Percentiles rank a stretch among this genome's conserved stretches.
phyloP scores from a whole-genome alignment of 2,113 vertebrate genomes.

The Lethenteron camtschaticum region DNA sequence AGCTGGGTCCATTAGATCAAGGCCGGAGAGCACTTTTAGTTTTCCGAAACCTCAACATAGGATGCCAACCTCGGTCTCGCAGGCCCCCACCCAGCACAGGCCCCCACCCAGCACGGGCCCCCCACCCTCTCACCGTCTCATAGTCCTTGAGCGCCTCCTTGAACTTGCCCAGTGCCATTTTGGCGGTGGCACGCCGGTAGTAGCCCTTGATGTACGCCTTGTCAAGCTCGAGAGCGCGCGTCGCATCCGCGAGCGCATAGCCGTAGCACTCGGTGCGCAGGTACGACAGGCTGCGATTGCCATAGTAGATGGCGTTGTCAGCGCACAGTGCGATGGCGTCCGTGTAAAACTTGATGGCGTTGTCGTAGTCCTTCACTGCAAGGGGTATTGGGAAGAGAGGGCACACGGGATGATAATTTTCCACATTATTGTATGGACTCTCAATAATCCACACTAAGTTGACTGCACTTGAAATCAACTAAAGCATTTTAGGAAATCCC shows the following conservation, averaged over 20 bases:
- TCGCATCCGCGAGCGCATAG: slow-evolving; percentile 65
- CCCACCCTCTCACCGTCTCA: slow-evolving; percentile 39
- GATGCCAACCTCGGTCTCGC: no score
- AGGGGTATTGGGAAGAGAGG: not conserved
- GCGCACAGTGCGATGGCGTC: slow-evolving; percentile 60
- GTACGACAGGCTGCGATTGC: slow-evolving; percentile 79
- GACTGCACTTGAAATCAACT: not conserved
- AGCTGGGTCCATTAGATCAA: no score
- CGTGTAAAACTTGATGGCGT: slow-evolving; percentile 62
- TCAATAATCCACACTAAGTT: not conserved
- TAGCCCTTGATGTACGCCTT: slow-evolving; percentile 82
- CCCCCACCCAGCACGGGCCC: not conserved
- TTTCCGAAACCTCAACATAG: no score
- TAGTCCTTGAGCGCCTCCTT: slow-evolving; percentile 78
- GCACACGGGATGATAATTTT: not conserved
- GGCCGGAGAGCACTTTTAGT: no score
- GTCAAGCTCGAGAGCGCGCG: slow-evolving; percentile 54
- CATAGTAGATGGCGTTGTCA: slow-evolving; percentile 58
- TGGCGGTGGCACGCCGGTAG: slow-evolving; percentile 67
- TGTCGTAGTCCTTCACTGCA: slow-evolving; percentile 66
- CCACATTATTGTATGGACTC: not conserved
- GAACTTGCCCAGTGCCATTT: slow-evolving; percentile 87
- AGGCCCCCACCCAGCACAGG: no score
- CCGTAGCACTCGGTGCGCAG: slow-evolving; percentile 82
- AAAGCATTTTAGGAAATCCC: not conserved